phyloP scores from a whole-genome alignment of 2,888 invertebrate species.

The Steinernema carpocapsae region DNA sequence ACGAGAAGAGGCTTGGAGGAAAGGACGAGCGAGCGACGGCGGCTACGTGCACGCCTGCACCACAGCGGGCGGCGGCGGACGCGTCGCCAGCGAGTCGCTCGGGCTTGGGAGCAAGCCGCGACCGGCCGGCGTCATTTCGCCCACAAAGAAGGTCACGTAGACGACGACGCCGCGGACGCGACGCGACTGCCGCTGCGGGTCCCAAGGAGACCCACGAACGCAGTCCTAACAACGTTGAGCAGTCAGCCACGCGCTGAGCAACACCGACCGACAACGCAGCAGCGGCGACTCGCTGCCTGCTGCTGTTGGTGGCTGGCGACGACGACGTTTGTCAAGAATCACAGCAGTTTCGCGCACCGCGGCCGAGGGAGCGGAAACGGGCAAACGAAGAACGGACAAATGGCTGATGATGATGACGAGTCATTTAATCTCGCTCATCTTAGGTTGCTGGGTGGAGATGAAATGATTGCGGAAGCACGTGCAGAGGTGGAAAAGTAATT shows the following conservation, averaged over 20 bases:
- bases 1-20: constrained; percentile 26
- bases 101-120: too few relatives aligned
- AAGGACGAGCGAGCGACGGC: constrained; percentile 12
- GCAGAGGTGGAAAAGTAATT: too few relatives aligned
- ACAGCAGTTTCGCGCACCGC: constrained; percentile 22
- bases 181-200: not conserved
- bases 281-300: not conserved
- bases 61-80: constrained; percentile 3
- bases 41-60: constrained; percentile 26
- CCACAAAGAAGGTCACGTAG: constrained; percentile 34
- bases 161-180: constrained; percentile 8
- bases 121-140: constrained; percentile 13
- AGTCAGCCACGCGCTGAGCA: too few relatives aligned
- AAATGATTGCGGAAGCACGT: too few relatives aligned
- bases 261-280: too few relatives aligned
- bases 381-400: too few relatives aligned
- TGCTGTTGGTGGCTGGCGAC: not conserved
- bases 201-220: too few relatives aligned
- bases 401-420: too few relatives aligned
- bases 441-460: too few relatives aligned
- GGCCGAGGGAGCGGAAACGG: too few relatives aligned
- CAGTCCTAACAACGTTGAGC: too few relatives aligned
- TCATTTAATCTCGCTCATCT: too few relatives aligned
- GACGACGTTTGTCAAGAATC: constrained; percentile 29
- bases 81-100: constrained; percentile 11